Evolutionary conservation across 1,140 invertebrate species (phyloP).

Genomic region (Semibalanus balanoides): DNA sequence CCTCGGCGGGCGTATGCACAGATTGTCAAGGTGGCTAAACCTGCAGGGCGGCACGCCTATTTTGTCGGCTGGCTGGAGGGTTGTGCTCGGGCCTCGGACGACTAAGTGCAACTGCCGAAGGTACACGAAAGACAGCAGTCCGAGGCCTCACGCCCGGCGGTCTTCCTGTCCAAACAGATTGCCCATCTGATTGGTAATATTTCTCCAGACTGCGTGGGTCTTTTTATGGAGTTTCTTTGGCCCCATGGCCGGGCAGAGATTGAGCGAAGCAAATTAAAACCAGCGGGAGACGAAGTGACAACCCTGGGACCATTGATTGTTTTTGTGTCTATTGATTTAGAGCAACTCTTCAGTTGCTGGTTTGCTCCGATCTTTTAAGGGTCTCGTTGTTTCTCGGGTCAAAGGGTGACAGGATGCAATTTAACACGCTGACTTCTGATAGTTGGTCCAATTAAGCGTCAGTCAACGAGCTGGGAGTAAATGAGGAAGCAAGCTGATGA

Average conservation of each 20-base stretch:
- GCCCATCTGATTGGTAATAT: not conserved
- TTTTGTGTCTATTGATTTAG: not conserved
- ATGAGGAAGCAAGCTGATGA: not conserved
- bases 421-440: not conserved
- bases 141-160: too few relatives aligned
- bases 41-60: too few relatives aligned
- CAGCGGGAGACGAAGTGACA: not conserved
- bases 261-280: not conserved
- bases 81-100: too few relatives aligned
- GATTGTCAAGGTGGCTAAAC: too few relatives aligned
- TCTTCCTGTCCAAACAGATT: not conserved
- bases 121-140: too few relatives aligned
- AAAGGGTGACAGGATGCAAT: not conserved
- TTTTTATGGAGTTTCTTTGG: not conserved
- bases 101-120: too few relatives aligned
- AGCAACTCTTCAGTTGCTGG: not conserved
- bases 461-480: not conserved
- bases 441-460: not conserved
- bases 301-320: not conserved
- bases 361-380: not conserved
- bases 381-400: not conserved
- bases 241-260: not conserved
- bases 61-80: too few relatives aligned
- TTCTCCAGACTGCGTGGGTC: not conserved
- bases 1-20: too few relatives aligned